Base-by-base conservation (phyloP, 1,140 invertebrate genomes). In the Diorhabda carinulata region DNA sequence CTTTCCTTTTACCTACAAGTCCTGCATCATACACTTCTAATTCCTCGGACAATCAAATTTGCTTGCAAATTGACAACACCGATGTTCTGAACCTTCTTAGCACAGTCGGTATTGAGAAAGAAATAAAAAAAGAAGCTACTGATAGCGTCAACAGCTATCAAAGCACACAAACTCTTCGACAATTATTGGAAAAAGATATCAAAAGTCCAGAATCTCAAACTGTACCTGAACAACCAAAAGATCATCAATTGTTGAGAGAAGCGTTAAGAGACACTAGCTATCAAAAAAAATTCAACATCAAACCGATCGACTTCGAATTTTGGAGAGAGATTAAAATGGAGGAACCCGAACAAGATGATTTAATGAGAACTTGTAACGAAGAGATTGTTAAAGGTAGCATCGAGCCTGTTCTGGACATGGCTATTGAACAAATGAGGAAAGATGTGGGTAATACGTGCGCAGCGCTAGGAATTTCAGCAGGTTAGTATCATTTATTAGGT, bases 381-480 rank as follows among this genome's bases (percentile, higher is more conserved):
- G 85, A 88, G 45, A 82, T 90, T 57, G 86, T 86, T n/a, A 84
- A 87, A 43, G 89, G 90, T 73, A 88, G 90, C 74, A 91, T 95
- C 70, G 93, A 94, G 78, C 91, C 92, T 5, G 90, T 95, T 9
- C 85, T 95, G 40, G 92, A 89, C 66, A 83, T 95, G 78, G 93
- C 92, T 4, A 91, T 95, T 73, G 92, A 95, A 75, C 91, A 95
- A 77, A 88, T 93, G 67, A 90, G 92, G 70, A 89, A 90, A 74
- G 93, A 95, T 78, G 92, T 95, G 45, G 89, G 92, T 73, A 91
- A 89, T 75, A 93, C 92, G 2, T 95, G 93, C 79, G 87, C 88
- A 3, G 87, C 91, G 66, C 86, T 95, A 71, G 91, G 91, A 77
- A 95, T 96, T 80, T 91, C 93, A 78, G 88, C 90, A 82, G 93